Conservation (phyloP, 2,888 invertebrate genomes). For the Phlogophora meticulosa region DNA sequence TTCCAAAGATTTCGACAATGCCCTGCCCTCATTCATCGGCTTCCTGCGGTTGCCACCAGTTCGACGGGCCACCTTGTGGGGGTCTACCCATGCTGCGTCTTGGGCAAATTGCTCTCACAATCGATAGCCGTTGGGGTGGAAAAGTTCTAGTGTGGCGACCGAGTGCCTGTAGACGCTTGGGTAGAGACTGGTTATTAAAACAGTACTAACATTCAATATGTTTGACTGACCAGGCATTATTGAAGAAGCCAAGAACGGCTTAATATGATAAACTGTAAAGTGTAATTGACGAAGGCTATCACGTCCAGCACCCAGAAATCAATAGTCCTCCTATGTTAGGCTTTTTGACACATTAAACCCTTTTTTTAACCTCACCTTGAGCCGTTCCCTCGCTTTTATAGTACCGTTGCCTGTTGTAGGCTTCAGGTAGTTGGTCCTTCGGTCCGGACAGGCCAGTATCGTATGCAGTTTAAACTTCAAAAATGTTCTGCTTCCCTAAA, state of each 20-base stretch:
- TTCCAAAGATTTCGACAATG: too few relatives aligned
- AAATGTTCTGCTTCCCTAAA: not conserved
- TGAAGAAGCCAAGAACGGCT: not conserved
- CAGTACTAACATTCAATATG: too few relatives aligned
- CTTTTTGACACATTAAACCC: not conserved
- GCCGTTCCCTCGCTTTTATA: not conserved
- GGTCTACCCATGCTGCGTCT: too few relatives aligned
- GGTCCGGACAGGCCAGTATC: not conserved
- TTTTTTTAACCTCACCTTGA: not conserved
- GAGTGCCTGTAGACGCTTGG: too few relatives aligned
- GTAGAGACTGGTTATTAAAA: too few relatives aligned
- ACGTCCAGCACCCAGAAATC: not conserved
- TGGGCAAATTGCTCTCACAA: too few relatives aligned
- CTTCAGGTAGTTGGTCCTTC: conserved; percentile 4
- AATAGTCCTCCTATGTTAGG: not conserved
- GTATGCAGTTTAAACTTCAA: not conserved
- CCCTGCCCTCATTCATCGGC: too few relatives aligned
- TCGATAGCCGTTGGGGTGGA: too few relatives aligned
- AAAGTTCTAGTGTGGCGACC: too few relatives aligned
- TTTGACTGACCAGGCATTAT: not conserved
- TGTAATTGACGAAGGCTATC: not conserved
- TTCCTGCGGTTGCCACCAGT: too few relatives aligned
- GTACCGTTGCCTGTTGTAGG: not conserved
- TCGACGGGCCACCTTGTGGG: too few relatives aligned
- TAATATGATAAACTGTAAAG: not conserved